A percentile compares a stretch with the other conserved stretches of the same genome.
Conservation (phyloP, 1,140 invertebrate genomes). For the Tetramorium parvispinum region DNA sequence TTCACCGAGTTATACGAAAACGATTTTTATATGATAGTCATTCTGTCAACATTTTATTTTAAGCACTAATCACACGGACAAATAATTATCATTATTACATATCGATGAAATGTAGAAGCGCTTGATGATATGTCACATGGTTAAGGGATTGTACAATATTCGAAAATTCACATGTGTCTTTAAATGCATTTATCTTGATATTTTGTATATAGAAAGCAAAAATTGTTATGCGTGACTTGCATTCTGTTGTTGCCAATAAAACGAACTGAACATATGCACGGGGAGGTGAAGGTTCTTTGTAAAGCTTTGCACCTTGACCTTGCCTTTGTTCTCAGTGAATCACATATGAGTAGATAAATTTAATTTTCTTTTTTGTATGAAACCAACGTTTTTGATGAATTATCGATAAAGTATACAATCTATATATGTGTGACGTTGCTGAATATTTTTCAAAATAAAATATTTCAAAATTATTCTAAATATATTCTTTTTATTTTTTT, state of each 20-base stretch:
- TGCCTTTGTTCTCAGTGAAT: constrained; percentile 63
- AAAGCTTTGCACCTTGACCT: constrained; percentile 81
- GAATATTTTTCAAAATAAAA: neutral
- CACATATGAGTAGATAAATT: constrained; percentile 42
- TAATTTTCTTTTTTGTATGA: constrained; percentile 36
- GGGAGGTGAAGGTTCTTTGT: constrained; percentile 83
- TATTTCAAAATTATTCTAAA: constrained; percentile 18
- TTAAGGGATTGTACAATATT: constrained; percentile 52
- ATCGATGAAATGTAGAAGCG: constrained; percentile 36
- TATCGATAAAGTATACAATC: constrained; percentile 23
- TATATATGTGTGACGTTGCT: neutral
- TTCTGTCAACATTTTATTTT: neutral
- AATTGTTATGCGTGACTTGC: constrained; percentile 81
- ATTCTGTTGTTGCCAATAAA: constrained; percentile 84
- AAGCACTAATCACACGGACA: neutral
- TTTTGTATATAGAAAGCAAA: constrained; percentile 80
- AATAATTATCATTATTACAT: constrained; percentile 43
- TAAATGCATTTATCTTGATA: constrained; percentile 74
- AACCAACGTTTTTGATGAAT: neutral
- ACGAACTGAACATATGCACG: constrained; percentile 76
- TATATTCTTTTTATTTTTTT: constrained; percentile 2
- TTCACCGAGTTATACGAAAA: neutral
- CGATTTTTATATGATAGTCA: neutral
- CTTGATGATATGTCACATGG: constrained; percentile 42
- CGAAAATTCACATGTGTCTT: constrained; percentile 43